Evolutionary conservation across 1,140 invertebrate genomes (phyloP), one percentile per base, ranked within the genome.

Genomic region (Dysdera silvatica): DNA sequence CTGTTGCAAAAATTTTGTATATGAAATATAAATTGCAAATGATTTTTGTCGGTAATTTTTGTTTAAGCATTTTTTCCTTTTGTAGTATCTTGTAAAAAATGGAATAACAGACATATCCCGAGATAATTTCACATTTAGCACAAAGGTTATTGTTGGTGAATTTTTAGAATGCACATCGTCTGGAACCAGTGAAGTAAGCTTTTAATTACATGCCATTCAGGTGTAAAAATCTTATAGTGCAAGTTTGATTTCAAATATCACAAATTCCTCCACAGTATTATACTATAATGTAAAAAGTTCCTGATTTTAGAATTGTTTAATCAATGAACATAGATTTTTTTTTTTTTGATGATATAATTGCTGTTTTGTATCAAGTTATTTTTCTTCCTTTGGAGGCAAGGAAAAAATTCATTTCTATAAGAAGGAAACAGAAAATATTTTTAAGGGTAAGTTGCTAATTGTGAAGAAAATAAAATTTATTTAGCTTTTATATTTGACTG

Each of bases 91-190:
- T 18, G 72, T 75, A 8, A 71, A 73, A 41, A 74, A 77, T 61
- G 68, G 66, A 31, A 76, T 78, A 28, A 74, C 82, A 7, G 87
- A 90, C 65, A 77, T 96, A 43, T 85, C 82, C 0, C 81, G 85
- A 23, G 89, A 91, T 24, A 89, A 95, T 76, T 96, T 96, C 75
- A 93, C 87, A 35, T 96, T 95, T 75, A 92, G 87, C 51, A 87
- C 90, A 31, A 85, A 88, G 61, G 82, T 87, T 0, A 82, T 94
- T 51, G 82, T 97, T 37, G 94, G 94, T 7, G 89, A 95, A 58
- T 96, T 94, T 73, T 77, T 91, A 18, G 88, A 92, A 72, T 78
- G 79, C 16, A 63, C 31, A 10, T 63, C 61, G 16, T 63, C 61
- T 33, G 10, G 66, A 77, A 80, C 18, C 72, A 53, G 61, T 20